Evolutionary conservation across 2,797 vertebrate species (phyloP).

Genomic region (Petrocephalus schoutedeni): DNA sequence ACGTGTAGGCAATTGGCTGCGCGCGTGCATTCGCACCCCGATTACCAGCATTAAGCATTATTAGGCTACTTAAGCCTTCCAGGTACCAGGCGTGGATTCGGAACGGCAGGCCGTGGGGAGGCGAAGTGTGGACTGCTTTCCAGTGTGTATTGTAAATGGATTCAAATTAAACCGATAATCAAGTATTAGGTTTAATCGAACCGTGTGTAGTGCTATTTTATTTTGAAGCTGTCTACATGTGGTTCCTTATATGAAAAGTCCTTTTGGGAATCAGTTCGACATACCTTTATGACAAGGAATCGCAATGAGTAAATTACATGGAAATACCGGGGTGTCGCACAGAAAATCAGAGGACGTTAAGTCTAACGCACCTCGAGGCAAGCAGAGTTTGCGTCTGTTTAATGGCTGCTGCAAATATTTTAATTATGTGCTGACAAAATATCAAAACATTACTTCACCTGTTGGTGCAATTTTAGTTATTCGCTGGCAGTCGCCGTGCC

Average conservation of each 20-base stretch:
- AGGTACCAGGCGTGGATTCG: background rate
- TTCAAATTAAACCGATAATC: background rate
- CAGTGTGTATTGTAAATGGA: background rate
- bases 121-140: no score
- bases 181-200: background rate
- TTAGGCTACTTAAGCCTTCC: background rate
- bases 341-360: background rate
- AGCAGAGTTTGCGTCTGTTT: background rate
- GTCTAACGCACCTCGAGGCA: background rate
- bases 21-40: background rate
- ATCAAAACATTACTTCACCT: slow-evolving; percentile 9
- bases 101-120: background rate
- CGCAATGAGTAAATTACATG: background rate
- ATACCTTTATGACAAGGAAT: background rate
- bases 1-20: background rate
- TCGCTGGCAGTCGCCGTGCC: background rate
- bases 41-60: background rate
- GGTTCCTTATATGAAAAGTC: background rate
- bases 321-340: background rate
- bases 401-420: background rate
- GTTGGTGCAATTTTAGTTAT: background rate
- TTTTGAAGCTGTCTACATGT: background rate
- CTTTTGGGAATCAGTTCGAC: background rate
- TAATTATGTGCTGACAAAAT: slow-evolving; percentile 6
- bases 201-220: background rate